Evolutionary conservation across 2,888 invertebrate genomes (phyloP).

Genomic region (Cantharis rufa): DNA sequence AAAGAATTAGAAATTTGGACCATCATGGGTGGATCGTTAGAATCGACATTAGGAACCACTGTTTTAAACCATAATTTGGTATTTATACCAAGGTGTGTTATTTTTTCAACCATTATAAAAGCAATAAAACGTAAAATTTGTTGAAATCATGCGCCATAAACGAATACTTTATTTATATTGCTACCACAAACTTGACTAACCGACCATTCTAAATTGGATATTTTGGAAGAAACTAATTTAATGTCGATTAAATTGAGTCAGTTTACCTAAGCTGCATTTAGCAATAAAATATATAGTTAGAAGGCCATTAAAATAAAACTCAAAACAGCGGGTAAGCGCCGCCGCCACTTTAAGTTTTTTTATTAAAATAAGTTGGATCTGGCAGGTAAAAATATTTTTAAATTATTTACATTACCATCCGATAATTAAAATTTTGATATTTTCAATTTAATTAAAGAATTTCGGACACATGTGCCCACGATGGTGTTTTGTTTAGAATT

Average conservation of each 20-base stretch:
- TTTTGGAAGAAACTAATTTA: conserved; percentile 14
- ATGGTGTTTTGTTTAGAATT: background rate
- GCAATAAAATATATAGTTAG: conserved; percentile 12
- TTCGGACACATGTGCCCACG: background rate
- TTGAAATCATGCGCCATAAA: background rate
- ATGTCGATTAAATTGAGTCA: conserved; percentile 25
- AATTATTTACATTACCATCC: background rate
- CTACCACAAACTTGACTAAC: conserved; percentile 20
- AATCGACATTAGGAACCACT: background rate
- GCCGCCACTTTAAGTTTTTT: conserved; percentile 7
- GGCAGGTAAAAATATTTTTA: background rate
- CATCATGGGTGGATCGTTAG: background rate
- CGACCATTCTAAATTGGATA: conserved; percentile 10
- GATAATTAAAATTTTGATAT: background rate
- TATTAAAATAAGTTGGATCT: background rate
- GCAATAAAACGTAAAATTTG: background rate
- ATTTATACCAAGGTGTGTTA: background rate
- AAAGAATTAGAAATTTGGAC: background rate
- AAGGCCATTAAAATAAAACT: conserved; percentile 17
- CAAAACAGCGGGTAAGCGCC: conserved; percentile 24
- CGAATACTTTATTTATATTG: background rate
- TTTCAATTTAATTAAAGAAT: background rate
- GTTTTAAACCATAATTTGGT: background rate
- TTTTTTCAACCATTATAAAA: background rate
- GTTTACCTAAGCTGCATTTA: conserved; percentile 11